These are phyloP conservation scores for Athene cunicularia DNA, from an alignment of 2,113 vertebrate genomes.

Conservation along the genomic window DNA sequence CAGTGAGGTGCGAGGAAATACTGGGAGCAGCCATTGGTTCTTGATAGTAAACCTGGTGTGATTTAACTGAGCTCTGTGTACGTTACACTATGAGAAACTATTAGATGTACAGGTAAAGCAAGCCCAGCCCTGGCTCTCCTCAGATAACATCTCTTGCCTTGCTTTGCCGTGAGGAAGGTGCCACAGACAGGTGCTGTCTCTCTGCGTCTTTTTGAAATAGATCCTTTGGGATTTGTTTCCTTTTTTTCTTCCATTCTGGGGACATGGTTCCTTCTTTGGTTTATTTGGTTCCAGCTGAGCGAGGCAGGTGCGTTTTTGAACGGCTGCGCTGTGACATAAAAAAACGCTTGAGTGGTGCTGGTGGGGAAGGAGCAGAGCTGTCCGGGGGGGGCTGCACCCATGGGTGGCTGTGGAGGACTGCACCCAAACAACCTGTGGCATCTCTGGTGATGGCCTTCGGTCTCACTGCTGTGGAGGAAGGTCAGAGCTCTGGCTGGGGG, in stretches of 20 bases:
- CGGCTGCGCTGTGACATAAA: neutral
- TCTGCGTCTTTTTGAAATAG: neutral
- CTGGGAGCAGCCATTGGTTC: neutral
- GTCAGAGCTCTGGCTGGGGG: neutral
- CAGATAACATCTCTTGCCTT: neutral
- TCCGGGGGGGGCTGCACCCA: too few species aligned
- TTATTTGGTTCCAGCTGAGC: neutral
- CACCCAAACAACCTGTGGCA: neutral
- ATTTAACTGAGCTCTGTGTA: neutral
- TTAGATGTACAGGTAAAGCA: neutral
- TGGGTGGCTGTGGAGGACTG: neutral
- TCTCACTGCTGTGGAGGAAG: neutral
- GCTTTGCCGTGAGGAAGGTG: neutral
- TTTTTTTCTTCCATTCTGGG: neutral
- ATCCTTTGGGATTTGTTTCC: neutral
- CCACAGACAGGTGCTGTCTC: neutral
- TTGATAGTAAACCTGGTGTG: neutral
- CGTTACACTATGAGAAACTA: fast-evolving
- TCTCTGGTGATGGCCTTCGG: fast-evolving
- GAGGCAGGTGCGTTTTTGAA: neutral
- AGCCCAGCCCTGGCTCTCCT: neutral
- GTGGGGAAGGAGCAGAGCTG: neutral
- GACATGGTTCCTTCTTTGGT: neutral
- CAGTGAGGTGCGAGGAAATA: neutral
- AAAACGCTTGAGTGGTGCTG: neutral